A percentile compares a stretch with the other conserved stretches of the same genome.
phyloP scores from a whole-genome alignment of 1,140 invertebrate genomes.

The Acromyrmex echinatior region DNA sequence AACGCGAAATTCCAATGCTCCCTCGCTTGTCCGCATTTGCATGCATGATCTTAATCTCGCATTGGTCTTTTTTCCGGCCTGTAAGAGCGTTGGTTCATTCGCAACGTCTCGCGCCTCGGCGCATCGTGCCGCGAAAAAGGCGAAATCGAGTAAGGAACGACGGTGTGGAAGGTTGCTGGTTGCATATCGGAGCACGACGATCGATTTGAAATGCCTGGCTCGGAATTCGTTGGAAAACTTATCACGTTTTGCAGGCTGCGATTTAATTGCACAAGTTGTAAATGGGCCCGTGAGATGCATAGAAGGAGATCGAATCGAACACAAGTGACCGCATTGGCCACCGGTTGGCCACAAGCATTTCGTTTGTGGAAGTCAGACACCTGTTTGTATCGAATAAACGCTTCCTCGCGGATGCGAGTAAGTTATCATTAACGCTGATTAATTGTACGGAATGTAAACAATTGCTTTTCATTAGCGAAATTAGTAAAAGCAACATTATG shows the following conservation, averaged over 20 bases:
- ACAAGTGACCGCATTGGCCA: conserved; percentile 44
- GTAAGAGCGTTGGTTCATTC: conserved; percentile 61
- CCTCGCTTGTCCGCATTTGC: conserved; percentile 54
- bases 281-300: conserved; percentile 24
- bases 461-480: background rate
- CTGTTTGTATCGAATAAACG: conserved; percentile 44
- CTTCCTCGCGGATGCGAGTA: conserved; percentile 12
- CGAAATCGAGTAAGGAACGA: conserved; percentile 31
- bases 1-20: conserved; percentile 39
- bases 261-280: conserved; percentile 54
- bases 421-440: conserved; percentile 33
- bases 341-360: conserved; percentile 35
- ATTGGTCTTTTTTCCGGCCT: conserved; percentile 21
- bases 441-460: background rate
- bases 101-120: conserved; percentile 44
- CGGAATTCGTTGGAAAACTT: conserved; percentile 36
- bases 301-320: conserved; percentile 46
- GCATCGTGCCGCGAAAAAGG: conserved; percentile 40
- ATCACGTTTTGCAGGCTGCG: conserved; percentile 27
- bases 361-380: conserved; percentile 44
- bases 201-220: conserved; percentile 27
- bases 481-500: background rate
- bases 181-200: conserved; percentile 18
- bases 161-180: background rate
- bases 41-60: conserved; percentile 62